Conservation (phyloP, 2,797 vertebrate species). For the Hemibagrus guttatus region DNA sequence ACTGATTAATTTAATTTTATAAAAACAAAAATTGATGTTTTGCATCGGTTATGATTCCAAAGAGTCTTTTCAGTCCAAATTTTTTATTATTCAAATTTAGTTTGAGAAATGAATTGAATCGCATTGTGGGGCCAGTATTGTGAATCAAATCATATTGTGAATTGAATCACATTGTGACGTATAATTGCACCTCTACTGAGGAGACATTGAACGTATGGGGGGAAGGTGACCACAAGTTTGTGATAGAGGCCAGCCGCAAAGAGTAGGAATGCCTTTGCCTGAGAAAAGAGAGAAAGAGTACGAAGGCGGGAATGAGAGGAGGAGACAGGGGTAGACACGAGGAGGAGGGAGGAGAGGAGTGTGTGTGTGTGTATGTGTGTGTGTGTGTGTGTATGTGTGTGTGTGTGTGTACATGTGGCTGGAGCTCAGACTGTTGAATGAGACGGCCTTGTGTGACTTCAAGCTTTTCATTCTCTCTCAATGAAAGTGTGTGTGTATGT, state of each 20-base stretch:
- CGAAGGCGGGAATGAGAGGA: constrained; percentile 30
- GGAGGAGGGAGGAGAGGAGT: constrained; percentile 47
- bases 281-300: constrained; percentile 50
- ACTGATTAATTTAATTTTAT: not conserved
- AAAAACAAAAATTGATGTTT: not conserved
- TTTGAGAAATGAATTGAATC: not conserved
- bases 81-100: not conserved
- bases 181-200: not conserved
- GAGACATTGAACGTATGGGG: constrained; percentile 49
- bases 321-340: constrained; percentile 35
- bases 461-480: constrained; percentile 56
- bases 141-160: not conserved
- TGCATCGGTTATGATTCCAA: not conserved
- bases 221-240: constrained; percentile 49
- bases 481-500: constrained; percentile 43
- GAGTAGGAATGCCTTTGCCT: constrained; percentile 49
- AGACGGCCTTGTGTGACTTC: constrained; percentile 69
- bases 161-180: not conserved
- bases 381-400: constrained; percentile 55
- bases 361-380: constrained; percentile 40
- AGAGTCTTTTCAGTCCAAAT: not conserved
- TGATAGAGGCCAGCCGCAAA: constrained; percentile 39
- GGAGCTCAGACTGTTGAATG: constrained; percentile 67
- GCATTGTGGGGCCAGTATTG: not conserved
- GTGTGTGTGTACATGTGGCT: constrained; percentile 70